These are phyloP conservation scores for Tanypteryx hageni DNA, from an alignment of 2,888 invertebrate genomes.

Conservation along the genomic window DNA sequence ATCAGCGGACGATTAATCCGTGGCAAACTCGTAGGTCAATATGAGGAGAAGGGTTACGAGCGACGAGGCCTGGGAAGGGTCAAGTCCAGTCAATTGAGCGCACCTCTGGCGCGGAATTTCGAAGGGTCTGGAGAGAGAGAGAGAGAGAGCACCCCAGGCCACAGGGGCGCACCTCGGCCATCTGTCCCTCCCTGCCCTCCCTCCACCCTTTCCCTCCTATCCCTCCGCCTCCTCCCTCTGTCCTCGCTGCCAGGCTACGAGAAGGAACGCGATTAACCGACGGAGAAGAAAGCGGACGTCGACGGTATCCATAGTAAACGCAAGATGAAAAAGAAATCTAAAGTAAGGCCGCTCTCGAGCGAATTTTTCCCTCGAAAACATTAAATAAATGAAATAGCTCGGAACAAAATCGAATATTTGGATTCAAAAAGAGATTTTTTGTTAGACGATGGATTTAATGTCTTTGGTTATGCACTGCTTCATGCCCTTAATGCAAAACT, in stretches of 20 bases:
- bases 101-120: slow-evolving; percentile 17
- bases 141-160: no score
- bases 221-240: neutral
- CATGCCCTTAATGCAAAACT: no score
- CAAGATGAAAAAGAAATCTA: no score
- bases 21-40: neutral
- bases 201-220: neutral
- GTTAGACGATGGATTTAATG: no score
- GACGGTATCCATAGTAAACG: no score
- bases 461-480: no score
- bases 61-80: neutral
- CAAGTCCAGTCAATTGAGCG: slow-evolving; percentile 32
- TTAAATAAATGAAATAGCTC: no score
- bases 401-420: no score
- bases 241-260: neutral
- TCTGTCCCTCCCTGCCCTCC: neutral
- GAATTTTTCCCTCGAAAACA: no score
- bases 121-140: neutral
- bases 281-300: neutral
- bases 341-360: no score
- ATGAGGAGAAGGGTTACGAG: neutral
- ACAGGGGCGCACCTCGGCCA: no score
- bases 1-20: neutral
- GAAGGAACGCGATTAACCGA: slow-evolving; percentile 15
- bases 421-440: no score